Conservation (phyloP, 2,888 invertebrate species). For the Uropetala carovei region DNA sequence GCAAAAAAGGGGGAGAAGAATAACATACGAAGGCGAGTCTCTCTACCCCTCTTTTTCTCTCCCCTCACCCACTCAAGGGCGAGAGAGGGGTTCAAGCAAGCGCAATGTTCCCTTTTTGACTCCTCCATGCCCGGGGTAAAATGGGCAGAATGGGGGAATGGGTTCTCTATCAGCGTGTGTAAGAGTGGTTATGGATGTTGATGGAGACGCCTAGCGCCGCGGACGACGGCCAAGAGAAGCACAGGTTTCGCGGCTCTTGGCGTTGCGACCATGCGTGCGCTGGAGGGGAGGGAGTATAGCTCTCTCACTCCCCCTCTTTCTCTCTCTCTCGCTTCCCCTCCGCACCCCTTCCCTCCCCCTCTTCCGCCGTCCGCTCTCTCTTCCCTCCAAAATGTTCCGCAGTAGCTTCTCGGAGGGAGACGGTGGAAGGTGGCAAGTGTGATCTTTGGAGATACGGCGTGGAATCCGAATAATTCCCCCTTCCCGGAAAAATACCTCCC, state of each 20-base stretch:
- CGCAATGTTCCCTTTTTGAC: not conserved
- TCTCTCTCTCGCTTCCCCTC: not conserved
- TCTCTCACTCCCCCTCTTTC: not conserved
- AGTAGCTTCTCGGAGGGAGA: conserved; percentile 60
- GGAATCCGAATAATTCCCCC: not conserved
- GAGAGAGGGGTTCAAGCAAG: not conserved
- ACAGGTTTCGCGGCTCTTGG: conserved; percentile 42
- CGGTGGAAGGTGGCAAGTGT: not conserved
- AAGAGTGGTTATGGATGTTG: conserved; percentile 50
- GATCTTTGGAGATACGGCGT: not conserved
- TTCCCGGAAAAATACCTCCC: not conserved
- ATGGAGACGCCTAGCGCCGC: conserved; percentile 23
- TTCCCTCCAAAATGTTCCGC: conserved; percentile 33
- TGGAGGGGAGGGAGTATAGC: not conserved
- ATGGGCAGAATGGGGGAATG: not conserved
- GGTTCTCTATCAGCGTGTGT: not conserved
- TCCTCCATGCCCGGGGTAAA: not conserved
- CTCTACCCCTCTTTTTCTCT: no score
- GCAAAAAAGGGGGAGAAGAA: not conserved
- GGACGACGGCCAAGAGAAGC: conserved; percentile 40
- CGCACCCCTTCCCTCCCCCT: not conserved
- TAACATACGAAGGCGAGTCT: not conserved
- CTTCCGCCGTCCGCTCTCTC: not conserved
- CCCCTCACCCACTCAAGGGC: not conserved
- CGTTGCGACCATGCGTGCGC: conserved; percentile 58